A percentile compares a stretch with the other conserved stretches of the same genome.
These are phyloP conservation scores for Promerops cafer DNA, from an alignment of 2,113 vertebrate genomes.

Conservation along the genomic window DNA sequence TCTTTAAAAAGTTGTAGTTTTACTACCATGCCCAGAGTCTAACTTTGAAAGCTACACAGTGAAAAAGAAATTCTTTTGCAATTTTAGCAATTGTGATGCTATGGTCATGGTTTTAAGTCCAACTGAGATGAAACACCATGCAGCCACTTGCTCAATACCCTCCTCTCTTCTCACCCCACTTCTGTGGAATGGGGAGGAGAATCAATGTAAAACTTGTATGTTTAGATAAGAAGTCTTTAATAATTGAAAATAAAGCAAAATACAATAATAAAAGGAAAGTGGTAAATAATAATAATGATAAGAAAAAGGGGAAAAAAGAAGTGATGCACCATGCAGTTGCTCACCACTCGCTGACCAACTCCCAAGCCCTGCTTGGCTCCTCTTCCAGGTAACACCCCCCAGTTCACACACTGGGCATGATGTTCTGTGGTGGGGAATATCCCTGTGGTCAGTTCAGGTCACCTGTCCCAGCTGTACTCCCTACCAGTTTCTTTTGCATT, in stretches of 20 bases:
- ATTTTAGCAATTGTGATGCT: neutral
- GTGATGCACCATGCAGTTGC: neutral
- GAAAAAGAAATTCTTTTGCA: neutral
- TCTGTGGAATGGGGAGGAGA: neutral
- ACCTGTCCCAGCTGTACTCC: neutral
- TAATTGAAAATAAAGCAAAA: neutral
- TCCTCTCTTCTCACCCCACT: neutral
- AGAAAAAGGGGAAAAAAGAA: neutral
- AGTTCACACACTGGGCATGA: neutral
- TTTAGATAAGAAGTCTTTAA: neutral
- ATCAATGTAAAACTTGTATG: neutral
- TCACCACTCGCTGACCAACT: accelerated
- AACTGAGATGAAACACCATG: neutral
- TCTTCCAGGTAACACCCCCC: neutral
- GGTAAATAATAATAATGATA: neutral
- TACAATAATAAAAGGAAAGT: neutral
- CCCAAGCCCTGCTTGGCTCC: neutral
- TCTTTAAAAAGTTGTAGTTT: neutral
- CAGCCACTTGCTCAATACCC: neutral
- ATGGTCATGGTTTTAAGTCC: neutral
- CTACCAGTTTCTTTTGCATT: neutral
- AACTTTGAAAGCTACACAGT: neutral
- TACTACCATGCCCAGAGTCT: neutral
- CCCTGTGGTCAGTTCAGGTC: neutral
- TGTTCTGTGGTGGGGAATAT: neutral